These are phyloP conservation scores for Linurgus olivaceus DNA, from an alignment of 2,797 vertebrate genomes.

Conservation along the genomic window DNA sequence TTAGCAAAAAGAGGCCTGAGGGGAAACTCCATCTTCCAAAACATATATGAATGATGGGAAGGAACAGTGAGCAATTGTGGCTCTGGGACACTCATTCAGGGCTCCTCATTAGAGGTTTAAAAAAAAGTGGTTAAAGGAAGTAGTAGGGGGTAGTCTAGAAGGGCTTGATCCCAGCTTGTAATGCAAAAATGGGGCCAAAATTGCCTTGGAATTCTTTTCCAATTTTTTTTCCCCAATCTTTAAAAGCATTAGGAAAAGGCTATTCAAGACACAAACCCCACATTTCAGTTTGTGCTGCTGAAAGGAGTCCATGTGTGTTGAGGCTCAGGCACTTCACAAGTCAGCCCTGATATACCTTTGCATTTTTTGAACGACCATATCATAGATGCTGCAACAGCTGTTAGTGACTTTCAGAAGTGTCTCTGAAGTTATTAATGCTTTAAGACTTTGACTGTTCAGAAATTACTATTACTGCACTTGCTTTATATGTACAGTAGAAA, in stretches of 20 bases:
- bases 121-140: not conserved
- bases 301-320: not conserved
- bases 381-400: not conserved
- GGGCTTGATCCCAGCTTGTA: not conserved
- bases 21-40: constrained; percentile 5
- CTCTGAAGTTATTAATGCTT: not conserved
- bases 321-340: not conserved
- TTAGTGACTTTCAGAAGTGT: not conserved
- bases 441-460: not conserved
- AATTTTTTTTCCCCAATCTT: not conserved
- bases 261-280: not conserved
- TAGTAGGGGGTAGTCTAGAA: not conserved
- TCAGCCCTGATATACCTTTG: not conserved
- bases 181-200: not conserved
- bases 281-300: not conserved
- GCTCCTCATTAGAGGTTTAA: not conserved
- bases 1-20: constrained; percentile 18
- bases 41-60: not conserved
- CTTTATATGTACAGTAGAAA: not conserved
- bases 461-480: not conserved
- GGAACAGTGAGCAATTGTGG: not conserved
- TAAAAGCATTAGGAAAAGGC: not conserved
- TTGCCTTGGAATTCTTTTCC: not conserved
- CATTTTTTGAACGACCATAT: not conserved
- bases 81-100: not conserved